These are phyloP conservation scores for Allacma fusca DNA, from an alignment of 2,888 invertebrate genomes.

Conservation along the genomic window DNA sequence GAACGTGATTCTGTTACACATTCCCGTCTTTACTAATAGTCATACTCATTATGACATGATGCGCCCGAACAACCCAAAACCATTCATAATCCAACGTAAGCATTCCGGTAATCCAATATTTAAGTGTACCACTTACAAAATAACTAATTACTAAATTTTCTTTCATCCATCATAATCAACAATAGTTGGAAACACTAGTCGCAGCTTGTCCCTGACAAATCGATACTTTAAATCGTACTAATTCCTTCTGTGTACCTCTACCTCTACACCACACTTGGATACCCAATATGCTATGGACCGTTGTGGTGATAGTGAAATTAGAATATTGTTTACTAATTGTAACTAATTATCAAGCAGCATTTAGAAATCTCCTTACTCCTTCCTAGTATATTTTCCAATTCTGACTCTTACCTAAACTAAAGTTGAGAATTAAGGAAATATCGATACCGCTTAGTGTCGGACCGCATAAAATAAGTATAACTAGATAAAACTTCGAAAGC, in stretches of 20 bases:
- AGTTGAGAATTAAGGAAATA: too few relatives aligned
- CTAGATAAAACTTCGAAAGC: too few relatives aligned
- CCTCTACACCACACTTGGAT: too few relatives aligned
- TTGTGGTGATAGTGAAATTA: too few relatives aligned
- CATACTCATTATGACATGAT: constrained; percentile 43
- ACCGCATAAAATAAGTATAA: too few relatives aligned
- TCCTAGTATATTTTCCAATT: too few relatives aligned
- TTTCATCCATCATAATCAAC: constrained; percentile 9
- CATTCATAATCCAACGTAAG: constrained; percentile 23
- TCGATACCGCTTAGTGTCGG: too few relatives aligned
- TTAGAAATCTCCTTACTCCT: too few relatives aligned
- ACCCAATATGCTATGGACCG: too few relatives aligned
- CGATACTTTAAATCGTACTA: not conserved
- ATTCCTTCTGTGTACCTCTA: not conserved
- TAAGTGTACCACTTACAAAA: not conserved
- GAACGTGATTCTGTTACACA: constrained; percentile 49
- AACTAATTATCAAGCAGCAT: too few relatives aligned
- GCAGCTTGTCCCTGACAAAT: not conserved
- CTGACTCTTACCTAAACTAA: too few relatives aligned
- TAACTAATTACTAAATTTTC: constrained; percentile 26
- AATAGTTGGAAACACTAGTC: not conserved
- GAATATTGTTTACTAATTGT: too few relatives aligned
- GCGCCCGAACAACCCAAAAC: not conserved
- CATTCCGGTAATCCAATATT: constrained; percentile 11
- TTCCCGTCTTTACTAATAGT: constrained; percentile 50